Evolutionary conservation across 1,140 invertebrate species (phyloP).

Genomic region (Hypothenemus hampei): DNA sequence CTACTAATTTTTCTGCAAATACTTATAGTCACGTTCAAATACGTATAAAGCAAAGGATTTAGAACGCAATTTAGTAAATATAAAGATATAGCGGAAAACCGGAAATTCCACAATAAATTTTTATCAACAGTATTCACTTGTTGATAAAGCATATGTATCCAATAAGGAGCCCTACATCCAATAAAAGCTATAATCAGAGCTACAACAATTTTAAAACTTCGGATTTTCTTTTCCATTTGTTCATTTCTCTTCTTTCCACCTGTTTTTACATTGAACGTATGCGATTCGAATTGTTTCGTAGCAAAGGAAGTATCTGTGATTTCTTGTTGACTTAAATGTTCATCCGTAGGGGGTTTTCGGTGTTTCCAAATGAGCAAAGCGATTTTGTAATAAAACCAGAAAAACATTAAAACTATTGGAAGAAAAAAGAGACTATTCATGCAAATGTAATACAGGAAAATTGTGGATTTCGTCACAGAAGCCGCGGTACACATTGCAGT

Average conservation of each 20-base stretch:
- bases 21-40: constrained; percentile 49
- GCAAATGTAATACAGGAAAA: constrained; percentile 42
- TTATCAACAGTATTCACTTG: constrained; percentile 29
- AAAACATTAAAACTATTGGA: constrained; percentile 49
- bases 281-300: constrained; percentile 23
- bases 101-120: constrained; percentile 45
- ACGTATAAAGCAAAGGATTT: constrained; percentile 56
- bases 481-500: constrained; percentile 11
- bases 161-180: constrained; percentile 50
- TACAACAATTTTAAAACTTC: constrained; percentile 52
- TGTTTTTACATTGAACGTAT: neutral
- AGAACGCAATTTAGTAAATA: constrained; percentile 49
- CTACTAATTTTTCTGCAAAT: constrained; percentile 26
- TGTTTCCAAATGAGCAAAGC: constrained; percentile 49
- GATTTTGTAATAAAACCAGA: constrained; percentile 52
- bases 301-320: constrained; percentile 27
- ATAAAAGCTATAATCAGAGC: constrained; percentile 51
- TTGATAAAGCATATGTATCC: constrained; percentile 49
- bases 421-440: constrained; percentile 51
- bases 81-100: constrained; percentile 47
- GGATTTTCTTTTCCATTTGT: constrained; percentile 47
- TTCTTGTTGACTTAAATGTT: constrained; percentile 20
- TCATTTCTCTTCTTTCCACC: constrained; percentile 22
- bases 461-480: constrained; percentile 36
- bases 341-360: constrained; percentile 32